Evolutionary conservation across 2,797 vertebrate genomes (phyloP), one percentile per base, ranked within the genome.

Genomic region (Setipinna tenuifilis): DNA sequence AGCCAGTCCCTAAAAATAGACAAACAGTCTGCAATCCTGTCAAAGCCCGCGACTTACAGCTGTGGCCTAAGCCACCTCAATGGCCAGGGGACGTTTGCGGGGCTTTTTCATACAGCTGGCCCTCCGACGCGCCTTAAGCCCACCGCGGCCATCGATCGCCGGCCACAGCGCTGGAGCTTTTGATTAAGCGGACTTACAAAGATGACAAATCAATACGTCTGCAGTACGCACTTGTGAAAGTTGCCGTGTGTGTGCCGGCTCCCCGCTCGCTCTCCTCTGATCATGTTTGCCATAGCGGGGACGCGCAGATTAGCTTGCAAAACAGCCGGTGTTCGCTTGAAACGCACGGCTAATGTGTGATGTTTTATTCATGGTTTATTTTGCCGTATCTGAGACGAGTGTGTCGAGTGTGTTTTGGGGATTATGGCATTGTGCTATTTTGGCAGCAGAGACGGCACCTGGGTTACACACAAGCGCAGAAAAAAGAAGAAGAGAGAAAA

Each of bases 1-100:
- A 91, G 87, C 91, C 93, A 93, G 87, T 91, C 87, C 85, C 90
- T 89, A 90, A 92, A 92, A 93, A 87, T 89, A 94, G 92, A 87
- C 83, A 90, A 88, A 81, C 85, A 88, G 80, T 85, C 87, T 88
- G 93, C 88, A 90, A 90, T 91, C 90, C 90, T 88, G 91, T 88
- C 92, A 86, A 90, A 93, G 90, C 85, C 85, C 85, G 86, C 93
- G 90, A 91, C 90, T 88, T 85, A 28, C 88, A 88, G 89, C 89
- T 41, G 57, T 17, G 46, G 54, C n/a, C 65, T 59, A 82, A 85
- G n/a, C 83, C 83, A 87, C 44, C 68, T 41, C 75, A 16, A 21
- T 71, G 59, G n/a, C 68, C 57, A 23, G 3, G 25, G 50, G 28
- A 31, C 28, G 35, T 75, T 75, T 35, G 35, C 17, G 5, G 0